A percentile compares a stretch with the other conserved stretches of the same genome.
phyloP scores from a whole-genome alignment of 1,140 invertebrate genomes.

The Hydropsyche tenuis region DNA sequence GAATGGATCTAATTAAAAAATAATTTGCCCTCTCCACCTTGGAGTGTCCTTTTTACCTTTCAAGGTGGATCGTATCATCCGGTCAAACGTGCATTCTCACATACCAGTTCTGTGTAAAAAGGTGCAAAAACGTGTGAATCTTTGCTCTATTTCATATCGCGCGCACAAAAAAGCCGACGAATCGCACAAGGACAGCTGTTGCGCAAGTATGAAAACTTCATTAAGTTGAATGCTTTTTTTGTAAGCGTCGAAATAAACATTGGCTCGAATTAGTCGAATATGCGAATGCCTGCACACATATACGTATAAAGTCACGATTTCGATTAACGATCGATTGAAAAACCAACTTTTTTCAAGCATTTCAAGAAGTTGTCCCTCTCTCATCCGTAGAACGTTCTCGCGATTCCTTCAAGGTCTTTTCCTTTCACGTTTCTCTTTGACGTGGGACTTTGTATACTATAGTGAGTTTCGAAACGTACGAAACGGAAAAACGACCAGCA shows the following conservation, averaged over 20 bases:
- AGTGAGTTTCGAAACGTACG: neutral
- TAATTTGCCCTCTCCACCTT: conserved; percentile 25
- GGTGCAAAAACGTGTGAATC: conserved; percentile 2
- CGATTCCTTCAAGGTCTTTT: conserved; percentile 16
- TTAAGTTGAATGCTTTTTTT: neutral
- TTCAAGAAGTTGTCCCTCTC: conserved; percentile 15
- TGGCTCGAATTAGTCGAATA: neutral
- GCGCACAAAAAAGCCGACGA: neutral
- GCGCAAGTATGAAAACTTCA: conserved; percentile 3
- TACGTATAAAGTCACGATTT: conserved; percentile 15
- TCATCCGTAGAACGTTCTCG: conserved; percentile 2
- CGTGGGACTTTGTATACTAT: neutral
- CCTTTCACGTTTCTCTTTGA: conserved; percentile 25
- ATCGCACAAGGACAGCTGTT: neutral
- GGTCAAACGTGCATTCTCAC: neutral
- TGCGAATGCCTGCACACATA: neutral
- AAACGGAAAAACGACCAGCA: neutral
- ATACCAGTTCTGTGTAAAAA: conserved; percentile 1
- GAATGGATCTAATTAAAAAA: conserved; percentile 11
- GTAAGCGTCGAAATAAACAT: neutral
- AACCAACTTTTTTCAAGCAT: conserved; percentile 1
- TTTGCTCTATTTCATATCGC: neutral
- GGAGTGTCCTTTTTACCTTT: conserved; percentile 24
- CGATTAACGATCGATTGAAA: conserved; percentile 19
- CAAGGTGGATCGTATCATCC: conserved; percentile 22